These are phyloP conservation scores for Rhinichthys klamathensis DNA, from an alignment of 2,113 vertebrate species.

Conservation along the genomic window DNA sequence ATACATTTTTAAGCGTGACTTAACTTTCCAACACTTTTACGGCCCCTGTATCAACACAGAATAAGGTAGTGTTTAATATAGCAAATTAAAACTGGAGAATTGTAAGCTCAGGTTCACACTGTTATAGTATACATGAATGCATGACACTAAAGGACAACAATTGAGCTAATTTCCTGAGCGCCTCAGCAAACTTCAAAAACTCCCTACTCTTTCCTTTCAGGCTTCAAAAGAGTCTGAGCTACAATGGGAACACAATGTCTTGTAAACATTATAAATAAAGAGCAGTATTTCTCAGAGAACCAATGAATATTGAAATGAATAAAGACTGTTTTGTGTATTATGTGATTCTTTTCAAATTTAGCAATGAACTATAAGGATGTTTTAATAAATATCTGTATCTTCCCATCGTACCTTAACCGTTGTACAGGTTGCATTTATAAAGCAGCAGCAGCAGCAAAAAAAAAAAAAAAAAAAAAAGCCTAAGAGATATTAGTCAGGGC, in stretches of 20 bases:
- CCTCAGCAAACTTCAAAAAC: slow-evolving; percentile 29
- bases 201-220: background rate
- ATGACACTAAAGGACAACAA: slow-evolving; percentile 11
- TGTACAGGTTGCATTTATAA: background rate
- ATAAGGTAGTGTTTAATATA: slow-evolving; percentile 46
- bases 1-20: background rate
- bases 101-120: slow-evolving; percentile 42
- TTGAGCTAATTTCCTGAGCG: slow-evolving; percentile 44
- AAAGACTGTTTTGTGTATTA: background rate
- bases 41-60: background rate
- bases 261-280: slow-evolving; percentile 1
- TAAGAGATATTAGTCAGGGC: background rate
- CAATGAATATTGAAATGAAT: background rate
- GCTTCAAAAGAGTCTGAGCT: background rate
- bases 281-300: background rate
- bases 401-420: background rate
- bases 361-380: background rate
- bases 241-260: background rate
- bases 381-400: slow-evolving; percentile 8
- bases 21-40: background rate
- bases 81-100: slow-evolving; percentile 7
- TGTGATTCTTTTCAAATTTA: background rate
- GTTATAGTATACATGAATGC: background rate
- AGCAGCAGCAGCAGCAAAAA: background rate
- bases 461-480: background rate